Conservation (phyloP, 2,113 vertebrate genomes). For the Heloderma charlesbogerti region DNA sequence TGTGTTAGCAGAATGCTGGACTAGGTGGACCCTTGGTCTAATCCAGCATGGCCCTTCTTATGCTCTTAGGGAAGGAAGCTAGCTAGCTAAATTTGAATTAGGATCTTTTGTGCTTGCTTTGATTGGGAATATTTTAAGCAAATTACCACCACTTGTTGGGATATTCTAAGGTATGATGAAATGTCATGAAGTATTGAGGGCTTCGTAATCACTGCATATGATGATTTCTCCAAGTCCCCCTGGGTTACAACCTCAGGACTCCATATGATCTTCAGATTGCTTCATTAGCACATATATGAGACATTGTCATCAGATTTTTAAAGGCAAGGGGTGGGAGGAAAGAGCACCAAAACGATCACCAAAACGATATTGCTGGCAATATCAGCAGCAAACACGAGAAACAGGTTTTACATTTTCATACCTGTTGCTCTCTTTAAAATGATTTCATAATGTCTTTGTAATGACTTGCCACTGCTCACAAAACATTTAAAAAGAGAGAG, state of each 20-base stretch:
- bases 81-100: background rate
- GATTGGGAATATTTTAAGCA: conserved; percentile 12
- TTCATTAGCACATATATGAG: conserved; percentile 6
- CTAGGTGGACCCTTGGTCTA: no score
- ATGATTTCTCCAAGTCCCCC: background rate
- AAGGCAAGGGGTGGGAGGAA: background rate
- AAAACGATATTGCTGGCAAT: background rate
- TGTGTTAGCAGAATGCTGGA: no score
- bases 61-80: background rate
- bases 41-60: no score
- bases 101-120: background rate
- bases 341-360: background rate
- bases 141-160: background rate
- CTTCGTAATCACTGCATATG: conserved; percentile 2
- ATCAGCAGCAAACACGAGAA: background rate
- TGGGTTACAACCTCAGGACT: background rate
- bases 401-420: background rate
- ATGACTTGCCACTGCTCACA: background rate
- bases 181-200: background rate
- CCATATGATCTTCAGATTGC: background rate
- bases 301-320: background rate
- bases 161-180: background rate
- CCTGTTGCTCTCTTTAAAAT: background rate
- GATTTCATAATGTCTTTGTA: background rate
- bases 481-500: background rate